Evolutionary conservation across 2,113 vertebrate species (phyloP), one percentile per base, ranked within the genome.

Genomic region (Macrotis lagotis): DNA sequence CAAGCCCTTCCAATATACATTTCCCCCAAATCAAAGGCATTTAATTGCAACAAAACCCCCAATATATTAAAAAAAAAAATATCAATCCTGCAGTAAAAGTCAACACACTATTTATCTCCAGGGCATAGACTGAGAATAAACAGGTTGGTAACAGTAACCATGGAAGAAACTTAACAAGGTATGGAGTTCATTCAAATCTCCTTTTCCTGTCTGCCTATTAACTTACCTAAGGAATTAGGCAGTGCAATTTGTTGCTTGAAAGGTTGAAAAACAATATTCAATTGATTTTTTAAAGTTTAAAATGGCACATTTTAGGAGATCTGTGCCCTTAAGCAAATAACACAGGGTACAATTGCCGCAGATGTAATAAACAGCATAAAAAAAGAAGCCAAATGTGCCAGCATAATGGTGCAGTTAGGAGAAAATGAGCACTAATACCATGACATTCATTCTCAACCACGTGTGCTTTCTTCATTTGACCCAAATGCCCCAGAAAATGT

Each of bases 401-500:
- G 93, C 7, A 28, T 94, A 93, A 88, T 59, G 92, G 51, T 92
- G 49, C 8, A 47, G 37, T 53, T 44, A 50, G 44, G 11, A 92
- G 25, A 90, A 97, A 94, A 55, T 88, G 7, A 66, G 2, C 51
- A 92, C 1, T 95, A 95, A 94, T 90, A 91, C 51, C 49, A 83
- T 94, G 53, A 88, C 89, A 95, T 92, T 95, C 89, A 90, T 94
- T 94, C 93, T 89, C 24, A 94, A 50, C 12, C 51, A 24, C n/a
- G 92, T 90, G 8, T 74, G 48, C 90, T 51, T 95, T 97, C 90
- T 96, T 97, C 51, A 90, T 95, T 94, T 91, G 92, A 83, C 93
- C 48, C 52, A 94, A 28, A 89, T 94, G 26, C 31, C 31, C 48
- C 31, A 50, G 90, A 92, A 25, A 95, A 89, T 83, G 74, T 47